Evolutionary conservation across 2,888 invertebrate species (phyloP).

Genomic region (Drosophila robusta): DNA sequence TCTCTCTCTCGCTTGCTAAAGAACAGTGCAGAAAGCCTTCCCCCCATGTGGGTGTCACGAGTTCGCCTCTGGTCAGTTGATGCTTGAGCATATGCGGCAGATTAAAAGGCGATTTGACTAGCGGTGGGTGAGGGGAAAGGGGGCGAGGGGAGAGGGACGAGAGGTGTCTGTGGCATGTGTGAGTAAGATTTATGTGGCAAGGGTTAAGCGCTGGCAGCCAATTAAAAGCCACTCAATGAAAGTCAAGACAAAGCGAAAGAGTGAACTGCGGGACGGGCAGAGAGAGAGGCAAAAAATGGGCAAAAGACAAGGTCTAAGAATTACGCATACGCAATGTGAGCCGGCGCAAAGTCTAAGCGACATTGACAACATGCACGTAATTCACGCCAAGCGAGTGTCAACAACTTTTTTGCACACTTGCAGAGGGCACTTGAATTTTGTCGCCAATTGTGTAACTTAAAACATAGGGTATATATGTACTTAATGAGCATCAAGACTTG

Average conservation of each 20-base stretch:
- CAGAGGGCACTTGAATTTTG: no score
- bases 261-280: neutral
- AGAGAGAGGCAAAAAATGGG: neutral
- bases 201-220: constrained; percentile 62
- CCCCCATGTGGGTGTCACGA: constrained; percentile 15
- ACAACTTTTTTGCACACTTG: constrained; percentile 3
- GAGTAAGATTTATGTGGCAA: constrained; percentile 65
- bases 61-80: constrained; percentile 58
- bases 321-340: constrained; percentile 73
- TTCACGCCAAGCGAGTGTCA: constrained; percentile 32
- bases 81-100: constrained; percentile 66
- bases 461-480: no score
- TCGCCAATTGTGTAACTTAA: no score
- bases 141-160: constrained; percentile 3
- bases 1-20: neutral
- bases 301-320: constrained; percentile 33
- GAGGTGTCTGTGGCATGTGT: constrained; percentile 40
- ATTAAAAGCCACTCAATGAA: constrained; percentile 74
- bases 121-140: constrained; percentile 24
- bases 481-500: no score
- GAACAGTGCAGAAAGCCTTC: constrained; percentile 2
- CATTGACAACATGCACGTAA: constrained; percentile 29
- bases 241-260: constrained; percentile 31
- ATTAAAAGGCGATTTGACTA: constrained; percentile 76
- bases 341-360: constrained; percentile 18